A percentile compares a stretch with the other conserved stretches of the same genome.
These are phyloP conservation scores for Smutsia temminckii DNA, from an alignment of 2,797 vertebrate species.

Conservation along the genomic window DNA sequence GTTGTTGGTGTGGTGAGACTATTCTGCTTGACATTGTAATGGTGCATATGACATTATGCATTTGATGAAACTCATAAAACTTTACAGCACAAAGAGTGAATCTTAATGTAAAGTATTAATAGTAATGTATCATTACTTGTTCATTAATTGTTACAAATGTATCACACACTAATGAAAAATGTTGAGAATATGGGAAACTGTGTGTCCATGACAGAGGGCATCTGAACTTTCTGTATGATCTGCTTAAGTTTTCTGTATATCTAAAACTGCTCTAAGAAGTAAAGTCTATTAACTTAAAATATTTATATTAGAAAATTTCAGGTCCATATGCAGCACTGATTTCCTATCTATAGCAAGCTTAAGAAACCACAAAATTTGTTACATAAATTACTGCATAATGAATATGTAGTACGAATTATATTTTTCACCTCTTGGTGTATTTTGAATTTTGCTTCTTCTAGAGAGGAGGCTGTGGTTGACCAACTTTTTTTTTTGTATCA, in stretches of 20 bases:
- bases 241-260: not conserved
- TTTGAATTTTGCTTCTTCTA: not conserved
- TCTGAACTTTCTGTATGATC: not conserved
- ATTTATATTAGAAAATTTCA: not conserved
- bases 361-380: not conserved
- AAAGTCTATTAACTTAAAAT: not conserved
- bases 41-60: not conserved
- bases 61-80: not conserved
- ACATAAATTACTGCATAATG: not conserved
- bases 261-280: not conserved
- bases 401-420: too few relatives aligned
- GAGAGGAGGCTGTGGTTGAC: not conserved
- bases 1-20: not conserved
- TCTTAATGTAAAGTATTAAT: not conserved
- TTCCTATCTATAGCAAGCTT: not conserved
- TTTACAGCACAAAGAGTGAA: not conserved
- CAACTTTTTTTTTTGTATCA: not conserved
- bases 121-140: not conserved
- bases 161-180: not conserved
- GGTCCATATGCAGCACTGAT: not conserved
- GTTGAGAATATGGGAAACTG: not conserved
- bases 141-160: not conserved
- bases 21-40: not conserved
- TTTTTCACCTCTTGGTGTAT: not conserved
- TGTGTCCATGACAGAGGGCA: not conserved